Evolutionary conservation across 2,888 invertebrate genomes (phyloP).

Genomic region (Rhagophthalmus giganteus): DNA sequence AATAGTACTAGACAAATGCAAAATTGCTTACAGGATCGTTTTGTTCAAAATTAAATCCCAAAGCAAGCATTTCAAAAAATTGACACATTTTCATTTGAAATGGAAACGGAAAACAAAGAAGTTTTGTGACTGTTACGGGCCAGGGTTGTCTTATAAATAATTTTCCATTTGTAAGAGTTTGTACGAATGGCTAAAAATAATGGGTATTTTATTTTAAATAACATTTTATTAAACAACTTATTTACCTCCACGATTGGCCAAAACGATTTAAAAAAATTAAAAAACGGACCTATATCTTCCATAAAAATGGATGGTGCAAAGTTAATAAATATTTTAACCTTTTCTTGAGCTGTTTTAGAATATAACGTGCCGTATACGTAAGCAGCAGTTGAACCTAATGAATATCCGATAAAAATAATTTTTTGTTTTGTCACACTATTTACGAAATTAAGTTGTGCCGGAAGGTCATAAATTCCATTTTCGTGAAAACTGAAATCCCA

Average conservation of each 20-base stretch:
- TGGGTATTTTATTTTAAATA: not conserved
- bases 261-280: slow-evolving; percentile 9
- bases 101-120: slow-evolving; percentile 3
- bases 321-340: slow-evolving; percentile 62
- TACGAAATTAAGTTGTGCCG: slow-evolving; percentile 29
- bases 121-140: not conserved
- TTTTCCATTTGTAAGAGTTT: slow-evolving; percentile 2
- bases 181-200: not conserved
- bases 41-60: slow-evolving; percentile 6
- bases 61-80: slow-evolving; percentile 1
- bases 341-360: slow-evolving; percentile 66
- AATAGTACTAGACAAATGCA: no score
- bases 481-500: slow-evolving; percentile 32
- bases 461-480: slow-evolving; percentile 32
- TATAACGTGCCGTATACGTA: slow-evolving; percentile 67
- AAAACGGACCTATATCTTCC: slow-evolving; percentile 23
- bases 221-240: no score
- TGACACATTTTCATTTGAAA: slow-evolving; percentile 7
- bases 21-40: slow-evolving; percentile 4
- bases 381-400: slow-evolving; percentile 77
- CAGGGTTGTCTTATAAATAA: slow-evolving; percentile 2
- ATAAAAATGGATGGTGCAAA: slow-evolving; percentile 68
- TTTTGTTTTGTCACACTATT: slow-evolving; percentile 29
- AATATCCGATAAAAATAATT: slow-evolving; percentile 78
- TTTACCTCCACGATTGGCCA: slow-evolving; percentile 1